Evolutionary conservation across 1,140 invertebrate genomes (phyloP).

Genomic region (Battus philenor): DNA sequence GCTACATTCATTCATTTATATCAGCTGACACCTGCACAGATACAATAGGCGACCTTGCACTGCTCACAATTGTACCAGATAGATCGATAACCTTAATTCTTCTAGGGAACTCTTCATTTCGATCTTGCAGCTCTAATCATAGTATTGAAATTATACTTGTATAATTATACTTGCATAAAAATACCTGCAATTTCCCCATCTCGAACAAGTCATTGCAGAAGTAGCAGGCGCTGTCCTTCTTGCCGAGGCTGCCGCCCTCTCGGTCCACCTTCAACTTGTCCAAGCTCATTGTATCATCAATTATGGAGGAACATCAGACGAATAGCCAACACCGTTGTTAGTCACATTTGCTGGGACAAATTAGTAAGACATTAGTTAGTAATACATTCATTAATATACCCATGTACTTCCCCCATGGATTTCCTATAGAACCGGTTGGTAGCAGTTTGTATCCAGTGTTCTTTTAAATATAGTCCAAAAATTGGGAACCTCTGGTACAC

Average conservation of each 20-base stretch:
- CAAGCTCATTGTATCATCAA: slow-evolving; percentile 46
- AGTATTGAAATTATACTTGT: neutral
- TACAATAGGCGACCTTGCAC: too few relatives aligned
- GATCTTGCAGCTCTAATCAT: neutral
- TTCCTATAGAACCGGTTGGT: too few relatives aligned
- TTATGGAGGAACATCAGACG: slow-evolving; percentile 19
- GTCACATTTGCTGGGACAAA: neutral
- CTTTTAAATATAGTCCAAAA: too few relatives aligned
- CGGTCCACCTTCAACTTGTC: slow-evolving; percentile 23
- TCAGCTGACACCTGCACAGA: too few relatives aligned
- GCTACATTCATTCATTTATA: too few relatives aligned
- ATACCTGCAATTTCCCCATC: slow-evolving; percentile 75
- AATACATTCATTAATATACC: too few relatives aligned
- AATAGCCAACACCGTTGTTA: slow-evolving; percentile 3
- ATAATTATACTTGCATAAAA: neutral
- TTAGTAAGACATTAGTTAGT: too few relatives aligned
- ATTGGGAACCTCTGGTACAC: too few relatives aligned
- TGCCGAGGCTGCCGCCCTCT: slow-evolving; percentile 14
- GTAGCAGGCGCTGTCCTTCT: slow-evolving; percentile 74
- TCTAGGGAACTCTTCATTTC: neutral
- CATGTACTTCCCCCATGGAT: too few relatives aligned
- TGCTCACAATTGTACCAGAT: neutral
- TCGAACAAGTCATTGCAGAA: slow-evolving; percentile 80
- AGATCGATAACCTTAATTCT: neutral
- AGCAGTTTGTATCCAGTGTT: too few relatives aligned